Percentiles rank a stretch among this genome's conserved stretches.
phyloP scores from a whole-genome alignment of 2,888 invertebrate species.

The Aporophyla lueneburgensis region DNA sequence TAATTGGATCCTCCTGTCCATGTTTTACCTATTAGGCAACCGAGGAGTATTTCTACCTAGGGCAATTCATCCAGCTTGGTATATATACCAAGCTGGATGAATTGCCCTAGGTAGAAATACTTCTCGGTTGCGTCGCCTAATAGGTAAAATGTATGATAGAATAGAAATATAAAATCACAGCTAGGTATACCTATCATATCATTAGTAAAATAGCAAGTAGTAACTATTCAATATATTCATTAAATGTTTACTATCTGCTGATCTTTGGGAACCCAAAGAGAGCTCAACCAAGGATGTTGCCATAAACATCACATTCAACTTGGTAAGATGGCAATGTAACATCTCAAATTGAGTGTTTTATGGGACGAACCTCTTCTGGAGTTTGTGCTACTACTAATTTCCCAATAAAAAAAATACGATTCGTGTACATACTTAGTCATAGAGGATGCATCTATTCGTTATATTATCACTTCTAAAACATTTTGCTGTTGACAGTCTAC shows the following conservation, averaged over 20 bases:
- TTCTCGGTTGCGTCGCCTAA: no score
- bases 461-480: slow-evolving; percentile 19
- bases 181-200: no score
- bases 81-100: no score
- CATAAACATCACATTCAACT: no score
- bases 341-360: not conserved
- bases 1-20: no score
- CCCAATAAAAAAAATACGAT: not conserved
- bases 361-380: not conserved
- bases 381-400: not conserved
- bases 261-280: not conserved
- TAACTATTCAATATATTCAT: not conserved
- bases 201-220: not conserved
- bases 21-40: no score
- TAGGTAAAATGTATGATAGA: no score
- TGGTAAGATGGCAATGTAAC: not conserved
- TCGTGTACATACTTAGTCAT: not conserved
- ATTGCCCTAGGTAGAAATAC: no score
- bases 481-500: not conserved
- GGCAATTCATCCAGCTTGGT: no score
- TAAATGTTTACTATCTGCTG: not conserved
- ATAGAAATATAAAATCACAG: no score
- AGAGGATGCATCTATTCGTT: not conserved
- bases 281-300: not conserved
- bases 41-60: no score